Evolutionary conservation across 2,888 invertebrate species (phyloP).

Genomic region (Thumatha senex): DNA sequence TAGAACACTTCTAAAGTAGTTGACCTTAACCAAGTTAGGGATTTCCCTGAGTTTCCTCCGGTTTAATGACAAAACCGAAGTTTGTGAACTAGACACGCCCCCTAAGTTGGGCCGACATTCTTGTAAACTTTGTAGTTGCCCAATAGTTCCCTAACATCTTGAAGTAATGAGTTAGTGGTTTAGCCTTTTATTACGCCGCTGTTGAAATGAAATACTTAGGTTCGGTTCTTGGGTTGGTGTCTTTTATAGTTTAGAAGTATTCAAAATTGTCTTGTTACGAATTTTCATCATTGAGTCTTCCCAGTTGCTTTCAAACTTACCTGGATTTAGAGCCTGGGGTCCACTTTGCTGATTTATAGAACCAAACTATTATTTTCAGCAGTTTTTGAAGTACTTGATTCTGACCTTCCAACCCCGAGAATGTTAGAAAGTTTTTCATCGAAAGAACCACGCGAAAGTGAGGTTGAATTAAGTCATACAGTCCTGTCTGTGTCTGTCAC

Average conservation of each 20-base stretch:
- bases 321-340: not conserved
- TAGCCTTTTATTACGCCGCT: constrained; percentile 41
- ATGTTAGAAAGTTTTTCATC: too few relatives aligned
- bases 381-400: too few relatives aligned
- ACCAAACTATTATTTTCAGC: too few relatives aligned
- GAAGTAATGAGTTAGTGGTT: constrained; percentile 47
- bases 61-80: constrained; percentile 38
- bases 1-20: constrained; percentile 11
- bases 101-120: constrained; percentile 38
- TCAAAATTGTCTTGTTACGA: not conserved
- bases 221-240: constrained; percentile 10
- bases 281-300: not conserved
- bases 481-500: too few relatives aligned
- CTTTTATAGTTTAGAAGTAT: not conserved
- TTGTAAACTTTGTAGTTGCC: constrained; percentile 40
- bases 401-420: too few relatives aligned
- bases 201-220: constrained; percentile 18
- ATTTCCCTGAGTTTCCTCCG: constrained; percentile 30
- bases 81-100: constrained; percentile 33
- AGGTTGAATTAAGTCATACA: too few relatives aligned
- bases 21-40: constrained; percentile 17
- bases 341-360: too few relatives aligned
- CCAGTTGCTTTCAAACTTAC: not conserved
- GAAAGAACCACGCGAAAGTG: too few relatives aligned
- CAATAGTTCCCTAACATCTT: constrained; percentile 49